Evolutionary conservation across 2,888 invertebrate genomes (phyloP).

Genomic region (Pteria penguin): DNA sequence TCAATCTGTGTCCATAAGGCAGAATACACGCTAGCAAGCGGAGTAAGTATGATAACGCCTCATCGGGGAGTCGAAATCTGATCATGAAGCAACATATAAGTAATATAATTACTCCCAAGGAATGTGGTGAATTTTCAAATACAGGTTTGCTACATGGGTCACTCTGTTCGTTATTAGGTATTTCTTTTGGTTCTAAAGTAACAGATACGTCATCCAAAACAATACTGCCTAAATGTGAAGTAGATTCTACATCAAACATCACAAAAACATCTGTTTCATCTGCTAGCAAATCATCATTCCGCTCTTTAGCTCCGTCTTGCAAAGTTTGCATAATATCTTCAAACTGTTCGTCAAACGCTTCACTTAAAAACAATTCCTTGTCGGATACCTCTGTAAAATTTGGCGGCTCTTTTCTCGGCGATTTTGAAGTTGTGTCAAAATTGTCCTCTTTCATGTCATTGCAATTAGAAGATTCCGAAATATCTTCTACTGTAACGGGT

Average conservation of each 20-base stretch:
- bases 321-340: neutral
- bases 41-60: conserved; percentile 1
- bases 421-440: neutral
- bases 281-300: conserved; percentile 3
- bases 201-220: neutral
- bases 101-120: neutral
- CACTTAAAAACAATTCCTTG: neutral
- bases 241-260: neutral
- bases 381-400: neutral
- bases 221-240: neutral
- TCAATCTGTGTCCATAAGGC: neutral
- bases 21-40: neutral
- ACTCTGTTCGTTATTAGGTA: neutral
- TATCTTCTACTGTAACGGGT: neutral
- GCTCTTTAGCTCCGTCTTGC: neutral
- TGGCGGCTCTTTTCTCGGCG: neutral
- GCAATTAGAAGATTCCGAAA: neutral
- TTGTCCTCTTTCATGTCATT: neutral
- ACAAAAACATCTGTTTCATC: neutral
- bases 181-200: neutral
- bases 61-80: conserved; percentile 8
- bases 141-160: neutral
- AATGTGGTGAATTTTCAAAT: neutral
- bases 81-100: conserved; percentile 12
- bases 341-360: neutral